Base-by-base conservation (phyloP, 64 coral and sea anemone genomes). In the Montipora cactus region DNA sequence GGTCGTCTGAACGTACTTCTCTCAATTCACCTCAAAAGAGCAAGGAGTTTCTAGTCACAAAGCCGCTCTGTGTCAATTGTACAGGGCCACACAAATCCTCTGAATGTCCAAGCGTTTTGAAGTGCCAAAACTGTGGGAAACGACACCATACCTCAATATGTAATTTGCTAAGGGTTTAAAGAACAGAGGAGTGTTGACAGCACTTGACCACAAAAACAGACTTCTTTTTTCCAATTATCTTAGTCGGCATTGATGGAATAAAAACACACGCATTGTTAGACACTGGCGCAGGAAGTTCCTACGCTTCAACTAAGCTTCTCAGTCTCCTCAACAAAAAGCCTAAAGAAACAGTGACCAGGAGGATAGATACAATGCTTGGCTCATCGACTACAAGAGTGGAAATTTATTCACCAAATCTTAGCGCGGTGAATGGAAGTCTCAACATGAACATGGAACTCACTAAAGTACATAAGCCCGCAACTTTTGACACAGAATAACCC, bases 31-130 rank as follows among this genome's bases (percentile, higher is more conserved):
- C 79, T 49, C 12, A 23, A 45, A 87, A 73, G 47, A 14, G 93
- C 16, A 89, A 74, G 18, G 75, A 84, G 61, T 83, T 89, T 72
- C 73, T 93, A 68, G 76, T 16, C 37, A 67, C 74, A 20, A 88
- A 88, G 13, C 75, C 47, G 44, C 76, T 94, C 18, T 89, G 92
- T 74, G 83, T 88, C 48, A 94, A 94, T 89, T 94, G 92, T 28
- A 94, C 78, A 3, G 49, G 86, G 2, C 45, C 47, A 12, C 85
- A 94, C 47, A 62, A 78, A 19, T 84, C 84, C 18, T 79, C 83
- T 13, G 59, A 94, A 73, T 94, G 84, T 73, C 49, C 37, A 88
- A 94, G 92, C 55, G 69, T 61, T 7, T 15, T 22, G 46, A 83
- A 79, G 0, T 83, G 90, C 47, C 57, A 92, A 51, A 45, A 74